These are phyloP conservation scores for Bombycilla garrulus DNA, from an alignment of 2,113 vertebrate species.

Conservation along the genomic window DNA sequence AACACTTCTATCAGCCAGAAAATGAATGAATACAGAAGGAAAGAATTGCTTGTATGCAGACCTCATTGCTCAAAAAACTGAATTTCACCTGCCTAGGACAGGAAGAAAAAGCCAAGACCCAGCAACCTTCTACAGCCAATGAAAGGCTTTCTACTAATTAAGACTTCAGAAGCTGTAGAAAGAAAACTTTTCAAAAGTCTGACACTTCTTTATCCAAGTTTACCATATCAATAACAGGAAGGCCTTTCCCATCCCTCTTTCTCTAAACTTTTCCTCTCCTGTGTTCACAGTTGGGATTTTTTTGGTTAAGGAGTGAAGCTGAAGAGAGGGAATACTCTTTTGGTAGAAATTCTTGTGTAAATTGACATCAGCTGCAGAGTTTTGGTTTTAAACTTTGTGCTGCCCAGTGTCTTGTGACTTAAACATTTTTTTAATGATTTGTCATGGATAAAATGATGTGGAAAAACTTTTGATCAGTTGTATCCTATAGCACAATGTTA, in stretches of 20 bases:
- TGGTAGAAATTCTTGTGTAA: not conserved
- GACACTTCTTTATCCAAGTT: not conserved
- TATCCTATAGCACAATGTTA: not conserved
- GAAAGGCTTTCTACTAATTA: not conserved
- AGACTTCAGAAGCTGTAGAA: not conserved
- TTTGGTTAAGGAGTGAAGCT: not conserved
- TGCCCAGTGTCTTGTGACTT: not conserved
- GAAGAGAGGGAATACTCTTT: not conserved
- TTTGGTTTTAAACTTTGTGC: not conserved
- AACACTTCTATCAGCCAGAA: not conserved
- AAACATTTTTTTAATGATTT: not conserved
- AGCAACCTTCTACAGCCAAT: not conserved
- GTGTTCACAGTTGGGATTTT: not conserved
- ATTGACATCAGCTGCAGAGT: not conserved
- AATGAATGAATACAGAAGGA: not conserved
- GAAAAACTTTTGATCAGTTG: not conserved
- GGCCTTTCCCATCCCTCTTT: not conserved
- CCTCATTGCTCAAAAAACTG: not conserved
- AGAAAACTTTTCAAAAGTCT: not conserved
- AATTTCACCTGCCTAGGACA: not conserved
- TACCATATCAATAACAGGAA: not conserved
- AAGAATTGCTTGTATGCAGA: not conserved
- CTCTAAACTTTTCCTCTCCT: not conserved
- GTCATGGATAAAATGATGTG: not conserved
- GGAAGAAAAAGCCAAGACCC: not conserved